Evolutionary conservation across 2,888 invertebrate species (phyloP).

Genomic region (Lasioglossum figueresi): DNA sequence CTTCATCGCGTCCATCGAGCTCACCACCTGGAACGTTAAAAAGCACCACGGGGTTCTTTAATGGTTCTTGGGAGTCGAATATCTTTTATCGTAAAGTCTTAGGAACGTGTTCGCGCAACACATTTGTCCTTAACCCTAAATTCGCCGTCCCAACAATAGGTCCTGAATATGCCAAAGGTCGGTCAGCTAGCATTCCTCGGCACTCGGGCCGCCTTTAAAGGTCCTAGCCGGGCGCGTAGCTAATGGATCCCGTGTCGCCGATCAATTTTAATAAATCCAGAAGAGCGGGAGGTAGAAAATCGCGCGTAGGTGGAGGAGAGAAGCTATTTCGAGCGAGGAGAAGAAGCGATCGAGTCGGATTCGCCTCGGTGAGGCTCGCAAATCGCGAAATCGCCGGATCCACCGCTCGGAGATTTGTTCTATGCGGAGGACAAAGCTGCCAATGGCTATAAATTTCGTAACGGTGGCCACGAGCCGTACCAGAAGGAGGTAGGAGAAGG

Average conservation of each 20-base stretch:
- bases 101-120: not conserved
- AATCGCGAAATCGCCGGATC: conserved; percentile 67
- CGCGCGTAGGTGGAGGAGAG: not conserved
- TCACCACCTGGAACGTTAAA: conserved; percentile 87
- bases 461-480: conserved; percentile 36
- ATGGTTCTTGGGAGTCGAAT: not conserved
- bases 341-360: conserved; percentile 33
- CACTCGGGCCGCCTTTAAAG: not conserved
- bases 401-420: conserved; percentile 67
- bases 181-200: not conserved
- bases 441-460: conserved; percentile 77
- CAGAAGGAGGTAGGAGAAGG: conserved; percentile 7
- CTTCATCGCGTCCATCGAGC: conserved; percentile 92
- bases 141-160: not conserved
- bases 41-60: conserved; percentile 3
- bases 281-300: not conserved
- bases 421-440: conserved; percentile 76
- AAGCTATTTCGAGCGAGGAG: not conserved
- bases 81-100: not conserved
- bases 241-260: conserved; percentile 27
- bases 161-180: not conserved
- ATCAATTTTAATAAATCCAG: conserved; percentile 37
- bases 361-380: conserved; percentile 56
- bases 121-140: not conserved
- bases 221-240: not conserved